Evolutionary conservation across 1,140 invertebrate species (phyloP), one percentile per base, ranked within the genome.

Genomic region (Bradynema listronoti): DNA sequence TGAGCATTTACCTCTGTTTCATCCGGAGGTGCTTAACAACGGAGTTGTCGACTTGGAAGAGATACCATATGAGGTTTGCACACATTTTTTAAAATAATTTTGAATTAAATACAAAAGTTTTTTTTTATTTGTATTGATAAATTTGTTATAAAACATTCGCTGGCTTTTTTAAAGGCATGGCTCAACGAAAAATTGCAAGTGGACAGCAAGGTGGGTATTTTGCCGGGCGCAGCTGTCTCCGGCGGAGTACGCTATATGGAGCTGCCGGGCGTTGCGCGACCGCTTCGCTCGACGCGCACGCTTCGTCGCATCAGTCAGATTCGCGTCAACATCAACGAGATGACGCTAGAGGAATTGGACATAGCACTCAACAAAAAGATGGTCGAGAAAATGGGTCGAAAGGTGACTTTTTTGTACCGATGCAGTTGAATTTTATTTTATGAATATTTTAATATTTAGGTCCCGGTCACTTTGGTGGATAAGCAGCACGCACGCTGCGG

Each of bases 331-430:
- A 76, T 66, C 2, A 51, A 50, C 36, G 65, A 75, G 42, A 77
- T 77, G 74, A 36, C 59, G 16, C 14, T 77, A 11, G 16, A 27
- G 2, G 56, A 77, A 52, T 54, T 77, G 58, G 73, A 77, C 41
- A 39, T 49, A 19, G 71, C 71, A 29, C 36, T 77, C 14, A 66
- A 72, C 22, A 63, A 67, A 34, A 77, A 77, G 54, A 73, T 77
- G 72, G 71, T 77, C 22, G 74, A 77, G 51, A 77, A 78, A 54
- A 72, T 77, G 76, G 71, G 73, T 25, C 55, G 74, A 22, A 63
- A 63, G 50, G 61, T 63, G 5, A n/a, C 24, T 43, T 3, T 4
- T 43, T 16, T 58, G 16, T 60, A 3, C 4, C 2, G n/a, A 34
- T 24, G 27, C 36, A 11, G 36, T 39, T 39, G 19, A 11, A 11